Base-by-base conservation (phyloP, 2,113 vertebrate genomes). In the Cryptoleucopteryx plumbea region DNA sequence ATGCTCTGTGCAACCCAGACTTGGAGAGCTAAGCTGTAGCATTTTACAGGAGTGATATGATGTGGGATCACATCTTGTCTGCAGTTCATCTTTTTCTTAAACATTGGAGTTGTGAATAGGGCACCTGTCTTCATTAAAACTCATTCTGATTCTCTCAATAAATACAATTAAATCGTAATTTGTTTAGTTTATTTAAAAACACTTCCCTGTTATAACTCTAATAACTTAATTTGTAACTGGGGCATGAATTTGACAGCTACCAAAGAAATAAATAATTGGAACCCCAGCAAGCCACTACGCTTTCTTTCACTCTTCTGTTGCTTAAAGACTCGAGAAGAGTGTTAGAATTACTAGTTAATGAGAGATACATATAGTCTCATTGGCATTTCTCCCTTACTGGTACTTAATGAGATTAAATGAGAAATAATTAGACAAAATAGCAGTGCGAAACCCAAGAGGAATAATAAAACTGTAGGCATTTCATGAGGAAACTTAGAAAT, bases 371-470 rank as follows among this genome's bases (percentile, higher is more conserved):
- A 79, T 50, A 65, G 5, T 43, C 17, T 80, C 31, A 29, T 22
- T 95, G 86, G 31, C 10, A 12, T 91, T 95, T 94, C 81, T 79
- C 36, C 73, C 27, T 93, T 86, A 87, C 80, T 95, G 62, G 88
- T 86, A 55, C 88, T 74, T 97, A 96, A 96, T 94, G 70, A 94
- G 74, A 50, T 92, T 82, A 95, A 52, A 96, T 91, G 82, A 81
- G 40, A 96, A 97, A 94, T 95, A 96, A 96, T 97, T 92, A 96
- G 74, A 82, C 32, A 88, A 95, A 97, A 88, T 31, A 74, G 16
- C 74, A 85, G 61, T 63, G 18, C 20, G 55, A 95, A 94, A 66
- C 22, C 71, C 66, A 81, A 48, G 10, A n/a, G 45, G 61, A 38
- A 62, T 43, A 88, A 87, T 61, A 95, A 85, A 88, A 77, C 45